A percentile compares a stretch with the other conserved stretches of the same genome.
These are phyloP conservation scores for Drosophila gunungcola DNA, from an alignment of 1,140 invertebrate genomes.

Conservation along the genomic window DNA sequence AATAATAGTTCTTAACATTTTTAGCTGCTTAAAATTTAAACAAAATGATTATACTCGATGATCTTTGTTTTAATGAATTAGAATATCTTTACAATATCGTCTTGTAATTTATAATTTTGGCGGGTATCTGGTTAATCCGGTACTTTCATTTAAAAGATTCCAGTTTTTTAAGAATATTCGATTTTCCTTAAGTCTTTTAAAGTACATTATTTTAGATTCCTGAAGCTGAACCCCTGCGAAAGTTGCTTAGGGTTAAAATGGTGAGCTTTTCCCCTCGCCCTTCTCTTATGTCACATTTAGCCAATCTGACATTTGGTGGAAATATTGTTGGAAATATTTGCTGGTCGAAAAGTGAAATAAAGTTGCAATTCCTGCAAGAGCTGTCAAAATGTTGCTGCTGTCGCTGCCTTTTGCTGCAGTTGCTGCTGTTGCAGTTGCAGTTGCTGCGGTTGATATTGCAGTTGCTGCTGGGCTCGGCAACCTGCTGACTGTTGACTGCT, in stretches of 20 bases:
- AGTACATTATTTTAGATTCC: background rate
- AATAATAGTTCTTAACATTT: too few species aligned
- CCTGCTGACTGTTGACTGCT: slow-evolving; percentile 49
- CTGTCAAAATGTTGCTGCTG: slow-evolving; percentile 74
- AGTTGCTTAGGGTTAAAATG: slow-evolving; percentile 6
- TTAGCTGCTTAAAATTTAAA: too few species aligned
- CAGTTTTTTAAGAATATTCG: background rate
- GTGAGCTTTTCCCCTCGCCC: slow-evolving; percentile 7
- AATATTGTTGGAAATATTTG: slow-evolving; percentile 46
- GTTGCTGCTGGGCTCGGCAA: slow-evolving; percentile 41
- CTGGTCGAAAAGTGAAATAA: slow-evolving; percentile 63
- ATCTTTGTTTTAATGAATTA: too few species aligned
- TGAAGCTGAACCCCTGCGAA: background rate
- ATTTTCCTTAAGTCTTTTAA: background rate
- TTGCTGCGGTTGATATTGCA: slow-evolving; percentile 37
- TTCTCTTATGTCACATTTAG: slow-evolving; percentile 69
- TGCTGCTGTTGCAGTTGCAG: slow-evolving; percentile 27
- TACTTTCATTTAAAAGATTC: too few species aligned
- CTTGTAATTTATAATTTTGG: too few species aligned
- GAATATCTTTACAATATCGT: too few species aligned
- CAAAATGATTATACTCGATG: too few species aligned
- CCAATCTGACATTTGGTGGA: slow-evolving; percentile 64
- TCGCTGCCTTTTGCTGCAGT: slow-evolving; percentile 39
- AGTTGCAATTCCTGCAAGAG: slow-evolving; percentile 75
- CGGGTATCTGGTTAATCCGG: too few species aligned